Evolutionary conservation across 1,140 invertebrate genomes (phyloP).

Genomic region (Polypedilum vanderplanki): DNA sequence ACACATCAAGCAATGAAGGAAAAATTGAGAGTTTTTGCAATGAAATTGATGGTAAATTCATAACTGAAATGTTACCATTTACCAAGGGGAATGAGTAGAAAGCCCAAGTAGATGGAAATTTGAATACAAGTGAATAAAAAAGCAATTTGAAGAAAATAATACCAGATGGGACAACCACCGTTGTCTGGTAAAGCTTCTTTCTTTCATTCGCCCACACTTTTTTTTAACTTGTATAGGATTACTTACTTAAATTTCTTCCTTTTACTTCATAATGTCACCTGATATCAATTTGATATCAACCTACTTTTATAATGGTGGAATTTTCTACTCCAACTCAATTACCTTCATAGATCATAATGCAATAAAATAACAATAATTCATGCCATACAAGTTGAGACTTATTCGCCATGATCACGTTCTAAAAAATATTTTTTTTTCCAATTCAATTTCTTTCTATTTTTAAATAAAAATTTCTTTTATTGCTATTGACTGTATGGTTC

Average conservation of each 20-base stretch:
- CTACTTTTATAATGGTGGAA: too few relatives aligned
- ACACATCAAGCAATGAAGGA: background rate
- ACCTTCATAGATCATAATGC: too few relatives aligned
- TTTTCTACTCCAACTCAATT: too few relatives aligned
- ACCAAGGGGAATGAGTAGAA: background rate
- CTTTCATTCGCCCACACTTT: constrained; percentile 9
- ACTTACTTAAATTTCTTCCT: background rate
- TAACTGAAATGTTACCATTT: background rate
- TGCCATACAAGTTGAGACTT: background rate
- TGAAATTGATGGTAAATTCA: constrained; percentile 13
- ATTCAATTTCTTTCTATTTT: too few relatives aligned
- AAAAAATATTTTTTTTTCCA: background rate
- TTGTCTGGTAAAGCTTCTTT: too few relatives aligned
- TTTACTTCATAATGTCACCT: too few relatives aligned
- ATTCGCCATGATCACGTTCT: background rate
- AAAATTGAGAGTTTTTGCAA: background rate
- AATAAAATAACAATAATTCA: background rate
- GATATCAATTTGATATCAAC: too few relatives aligned
- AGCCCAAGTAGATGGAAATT: background rate
- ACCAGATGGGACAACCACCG: background rate
- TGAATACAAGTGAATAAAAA: constrained; percentile 19
- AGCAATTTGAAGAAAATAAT: constrained; percentile 19
- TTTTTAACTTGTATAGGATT: background rate
- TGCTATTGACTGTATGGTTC: too few relatives aligned
- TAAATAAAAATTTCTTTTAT: too few relatives aligned